phyloP scores from a whole-genome alignment of 2,113 vertebrate species.

The Misgurnus mizolepis region DNA sequence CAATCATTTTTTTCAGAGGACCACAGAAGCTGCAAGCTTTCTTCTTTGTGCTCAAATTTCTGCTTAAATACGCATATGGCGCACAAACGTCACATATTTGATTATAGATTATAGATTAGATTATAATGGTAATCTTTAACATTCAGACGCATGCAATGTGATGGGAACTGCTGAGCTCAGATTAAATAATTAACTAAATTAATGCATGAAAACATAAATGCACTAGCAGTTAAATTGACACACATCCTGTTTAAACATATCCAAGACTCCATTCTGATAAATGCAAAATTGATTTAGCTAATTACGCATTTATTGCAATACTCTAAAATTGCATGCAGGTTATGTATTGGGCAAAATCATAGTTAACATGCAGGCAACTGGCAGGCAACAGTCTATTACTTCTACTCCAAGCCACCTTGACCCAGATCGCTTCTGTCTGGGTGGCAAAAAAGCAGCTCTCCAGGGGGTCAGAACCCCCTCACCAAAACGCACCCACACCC shows the following conservation, averaged over 20 bases:
- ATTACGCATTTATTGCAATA: background rate
- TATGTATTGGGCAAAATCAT: too few relatives aligned
- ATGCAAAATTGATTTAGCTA: background rate
- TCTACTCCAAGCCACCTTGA: conserved; percentile 28
- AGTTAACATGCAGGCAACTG: background rate
- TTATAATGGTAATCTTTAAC: background rate
- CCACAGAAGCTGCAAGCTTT: background rate
- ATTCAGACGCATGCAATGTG: background rate
- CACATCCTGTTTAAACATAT: background rate
- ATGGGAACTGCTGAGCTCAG: background rate
- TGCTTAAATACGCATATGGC: conserved; percentile 4
- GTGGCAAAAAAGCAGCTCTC: conserved; percentile 46
- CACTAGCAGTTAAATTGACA: background rate
- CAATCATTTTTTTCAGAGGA: background rate
- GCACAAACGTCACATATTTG: background rate
- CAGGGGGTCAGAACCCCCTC: background rate
- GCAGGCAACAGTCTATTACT: conserved; percentile 45
- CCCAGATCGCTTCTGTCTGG: conserved; percentile 42
- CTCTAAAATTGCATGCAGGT: too few relatives aligned
- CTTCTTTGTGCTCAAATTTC: background rate
- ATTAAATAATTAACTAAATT: too few relatives aligned
- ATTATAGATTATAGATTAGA: background rate
- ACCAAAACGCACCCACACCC: conserved; percentile 15
- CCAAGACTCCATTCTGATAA: background rate
- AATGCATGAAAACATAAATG: background rate